Evolutionary conservation across 1,140 invertebrate genomes (phyloP), one percentile per base, ranked within the genome.

Genomic region (Drosophila ambigua): DNA sequence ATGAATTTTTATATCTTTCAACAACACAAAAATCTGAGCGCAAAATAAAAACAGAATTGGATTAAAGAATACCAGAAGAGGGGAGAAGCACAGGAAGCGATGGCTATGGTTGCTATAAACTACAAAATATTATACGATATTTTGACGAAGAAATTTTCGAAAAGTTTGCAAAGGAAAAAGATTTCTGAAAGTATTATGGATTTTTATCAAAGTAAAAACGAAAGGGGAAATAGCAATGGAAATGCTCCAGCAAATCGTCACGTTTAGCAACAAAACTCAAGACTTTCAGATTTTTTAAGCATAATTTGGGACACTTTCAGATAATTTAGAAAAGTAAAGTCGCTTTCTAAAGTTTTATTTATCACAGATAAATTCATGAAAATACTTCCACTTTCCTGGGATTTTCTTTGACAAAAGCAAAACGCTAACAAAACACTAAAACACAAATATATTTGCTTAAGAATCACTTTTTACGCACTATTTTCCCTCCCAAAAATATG

Each of bases 1-100:
- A 87, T 87, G 83, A 87, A 87, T 87, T 88, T 88, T 79, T 88
- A 81, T 84, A 78, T 80, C 74, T 78, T 52, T 71, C 65, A 60
- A 50, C 54, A 55, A 54, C 44, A 35, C 58, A 46, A 55, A 41
- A 88, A 57, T 67, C 75, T 46, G 39, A 39, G 35, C 11, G 49
- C 41, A 43, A 63, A 55, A 60, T 16, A 64, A 69, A 46, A 15
- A 48, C 46, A 23, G 5, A 20, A 48, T 16, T 13, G 16, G 20
- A 24, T 28, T 44, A 16, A 57, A 44, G 24, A 45, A 16, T 4
- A 39, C 0, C 3, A 9, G 35, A 35, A 35, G 31, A 1, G 31
- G 20, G 23, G 11, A 16, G 45, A 5, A 15, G 15, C 11, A 5
- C 6, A 48, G 4, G 11, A 53, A 13, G 4, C 11, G 26, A 7